Percentiles rank a stretch among this genome's conserved stretches.
phyloP scores from a whole-genome alignment of 2,888 invertebrate genomes.

The Pachydiplax longipennis region DNA sequence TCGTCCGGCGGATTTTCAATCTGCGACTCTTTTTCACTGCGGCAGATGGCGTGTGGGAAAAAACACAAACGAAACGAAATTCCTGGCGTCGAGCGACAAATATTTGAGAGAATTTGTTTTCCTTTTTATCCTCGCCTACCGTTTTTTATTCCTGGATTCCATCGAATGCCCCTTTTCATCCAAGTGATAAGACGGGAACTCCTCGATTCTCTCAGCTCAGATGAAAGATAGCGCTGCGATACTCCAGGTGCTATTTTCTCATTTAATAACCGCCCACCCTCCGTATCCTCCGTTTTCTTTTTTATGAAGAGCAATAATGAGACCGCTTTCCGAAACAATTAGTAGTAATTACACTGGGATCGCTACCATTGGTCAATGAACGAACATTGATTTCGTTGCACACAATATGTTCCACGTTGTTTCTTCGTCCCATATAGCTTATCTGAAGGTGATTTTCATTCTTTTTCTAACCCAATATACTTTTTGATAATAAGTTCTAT shows the following conservation, averaged over 20 bases:
- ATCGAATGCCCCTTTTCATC: neutral
- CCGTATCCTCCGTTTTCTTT: neutral
- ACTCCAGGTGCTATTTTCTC: neutral
- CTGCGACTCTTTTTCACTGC: too few relatives aligned
- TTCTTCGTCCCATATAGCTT: too few relatives aligned
- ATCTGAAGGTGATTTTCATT: too few relatives aligned
- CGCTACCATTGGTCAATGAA: too few relatives aligned
- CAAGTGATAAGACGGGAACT: neutral
- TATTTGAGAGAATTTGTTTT: neutral
- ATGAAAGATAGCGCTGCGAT: neutral
- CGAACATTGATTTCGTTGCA: too few relatives aligned
- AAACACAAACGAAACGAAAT: too few relatives aligned
- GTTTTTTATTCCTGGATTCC: neutral
- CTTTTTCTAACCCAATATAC: too few relatives aligned
- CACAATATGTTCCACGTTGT: too few relatives aligned
- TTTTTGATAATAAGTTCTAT: too few relatives aligned
- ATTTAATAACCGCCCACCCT: neutral
- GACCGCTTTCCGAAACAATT: neutral
- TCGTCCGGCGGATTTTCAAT: too few relatives aligned
- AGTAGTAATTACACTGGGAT: neutral
- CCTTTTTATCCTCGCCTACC: neutral
- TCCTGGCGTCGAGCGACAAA: neutral
- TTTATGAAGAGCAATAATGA: neutral
- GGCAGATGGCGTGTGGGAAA: too few relatives aligned
- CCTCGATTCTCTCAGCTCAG: neutral